These are phyloP conservation scores for Gasterosteus aculeatus DNA, from an alignment of 2,113 vertebrate genomes.

Conservation along the genomic window DNA sequence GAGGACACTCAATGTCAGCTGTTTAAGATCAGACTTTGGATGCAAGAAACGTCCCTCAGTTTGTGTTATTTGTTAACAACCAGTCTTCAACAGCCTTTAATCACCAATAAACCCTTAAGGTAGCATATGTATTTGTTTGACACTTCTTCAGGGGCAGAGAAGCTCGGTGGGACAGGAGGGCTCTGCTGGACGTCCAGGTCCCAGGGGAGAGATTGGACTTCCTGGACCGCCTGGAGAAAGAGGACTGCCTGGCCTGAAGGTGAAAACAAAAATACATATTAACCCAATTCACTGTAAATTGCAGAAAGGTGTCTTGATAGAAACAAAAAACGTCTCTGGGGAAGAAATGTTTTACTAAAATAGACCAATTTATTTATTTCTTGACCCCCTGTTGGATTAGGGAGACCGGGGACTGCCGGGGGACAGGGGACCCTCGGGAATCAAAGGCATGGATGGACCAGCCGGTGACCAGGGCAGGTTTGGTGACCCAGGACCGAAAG, in stretches of 20 bases:
- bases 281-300: neutral
- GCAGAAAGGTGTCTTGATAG: neutral
- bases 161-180: slow-evolving; percentile 85
- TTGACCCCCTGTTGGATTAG: slow-evolving; percentile 70
- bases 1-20: too few species aligned
- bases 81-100: too few species aligned
- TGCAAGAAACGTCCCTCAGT: too few species aligned
- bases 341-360: neutral
- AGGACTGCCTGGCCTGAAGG: slow-evolving; percentile 88
- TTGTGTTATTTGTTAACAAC: too few species aligned
- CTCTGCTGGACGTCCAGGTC: slow-evolving; percentile 86
- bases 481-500: slow-evolving; percentile 88
- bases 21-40: too few species aligned
- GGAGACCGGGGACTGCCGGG: slow-evolving; percentile 90
- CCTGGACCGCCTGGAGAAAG: slow-evolving; percentile 85
- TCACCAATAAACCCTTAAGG: too few species aligned
- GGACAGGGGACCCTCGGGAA: slow-evolving; percentile 85
- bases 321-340: neutral
- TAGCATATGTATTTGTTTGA: too few species aligned
- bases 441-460: slow-evolving; percentile 85
- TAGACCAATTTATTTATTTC: neutral
- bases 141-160: slow-evolving; percentile 82
- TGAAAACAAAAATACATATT: slow-evolving; percentile 50
- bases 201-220: slow-evolving; percentile 84
- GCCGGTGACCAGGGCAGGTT: slow-evolving; percentile 89